Base-by-base conservation (phyloP, 1,140 invertebrate species). In the Magallana angulata region DNA sequence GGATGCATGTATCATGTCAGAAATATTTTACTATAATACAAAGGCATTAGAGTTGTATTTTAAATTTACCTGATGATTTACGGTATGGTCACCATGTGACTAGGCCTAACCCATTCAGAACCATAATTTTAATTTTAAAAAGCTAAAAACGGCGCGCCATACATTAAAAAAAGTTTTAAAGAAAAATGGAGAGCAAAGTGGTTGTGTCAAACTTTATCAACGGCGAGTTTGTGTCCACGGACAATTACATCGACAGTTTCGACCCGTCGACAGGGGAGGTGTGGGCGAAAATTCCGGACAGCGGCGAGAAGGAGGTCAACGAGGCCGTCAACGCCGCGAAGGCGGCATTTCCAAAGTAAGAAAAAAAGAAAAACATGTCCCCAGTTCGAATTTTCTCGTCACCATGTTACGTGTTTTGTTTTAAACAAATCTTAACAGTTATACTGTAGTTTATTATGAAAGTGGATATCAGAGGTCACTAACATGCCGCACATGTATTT, bases 241-340 rank as follows among this genome's bases (percentile, higher is more conserved):
- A 92, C 2, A 89, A 91, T 11, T 93, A 92, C 82, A 87, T 96
- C 85, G 94, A 95, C 76, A 95, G 95, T 88, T 95, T 92, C 88
- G 93, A 96, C 87, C 96, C 96, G 5, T 94, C 96, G 0, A 96
- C 95, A 62, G 96, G 96, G 62, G 82, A 94, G 88, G 91, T 95
- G 36, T 96, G 94, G 94, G 95, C 95, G 0, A 93, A 95, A 86
- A 92, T 96, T 71, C 95, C 95, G 0, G 95, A 96, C 91, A 95
- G 95, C 83, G 91, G 90, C 59, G 89, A 87, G 18, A 71, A 18
- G 0, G 95, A 96, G 30, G 94, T 95, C 3, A 92, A 94, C 24
- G 57, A 62, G 48, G 96, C 96, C 8, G 94, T 95, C 0, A 18
- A 84, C 48, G 94, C 95, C 5, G 95, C 95, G 0, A 93, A 93